phyloP scores from a whole-genome alignment of 2,113 vertebrate genomes.

The Actenoides hombroni region DNA sequence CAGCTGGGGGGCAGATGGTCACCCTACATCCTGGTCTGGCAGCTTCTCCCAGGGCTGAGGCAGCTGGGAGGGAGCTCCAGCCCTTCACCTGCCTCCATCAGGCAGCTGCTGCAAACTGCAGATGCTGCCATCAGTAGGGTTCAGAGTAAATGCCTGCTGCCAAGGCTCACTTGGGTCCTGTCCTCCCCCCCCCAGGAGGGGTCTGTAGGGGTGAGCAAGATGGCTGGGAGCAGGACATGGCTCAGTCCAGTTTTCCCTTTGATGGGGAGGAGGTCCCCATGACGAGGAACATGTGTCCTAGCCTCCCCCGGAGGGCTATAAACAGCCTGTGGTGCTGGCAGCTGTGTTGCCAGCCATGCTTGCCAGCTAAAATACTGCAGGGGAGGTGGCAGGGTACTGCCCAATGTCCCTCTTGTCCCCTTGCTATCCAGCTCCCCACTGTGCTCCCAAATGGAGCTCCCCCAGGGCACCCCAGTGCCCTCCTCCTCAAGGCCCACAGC shows the following conservation, averaged over 20 bases:
- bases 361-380: not conserved
- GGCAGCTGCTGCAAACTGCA: not conserved
- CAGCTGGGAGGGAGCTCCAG: not conserved
- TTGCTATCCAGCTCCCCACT: not conserved
- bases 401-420: not conserved
- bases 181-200: not conserved
- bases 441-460: accelerated
- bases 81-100: not conserved
- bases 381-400: too few relatives aligned
- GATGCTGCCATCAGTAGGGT: not conserved
- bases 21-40: accelerated
- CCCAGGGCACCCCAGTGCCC: accelerated
- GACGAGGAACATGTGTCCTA: accelerated
- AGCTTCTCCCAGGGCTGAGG: not conserved
- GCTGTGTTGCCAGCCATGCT: not conserved
- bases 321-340: not conserved
- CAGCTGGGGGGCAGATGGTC: accelerated
- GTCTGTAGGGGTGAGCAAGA: accelerated
- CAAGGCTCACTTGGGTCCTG: not conserved
- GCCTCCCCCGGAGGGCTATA: not conserved
- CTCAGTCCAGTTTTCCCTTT: not conserved
- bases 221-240: not conserved
- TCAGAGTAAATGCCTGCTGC: not conserved
- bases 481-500: not conserved
- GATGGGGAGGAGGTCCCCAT: not conserved